These are phyloP conservation scores for Lophochroa leadbeateri DNA, from an alignment of 2,113 vertebrate species.

Conservation along the genomic window DNA sequence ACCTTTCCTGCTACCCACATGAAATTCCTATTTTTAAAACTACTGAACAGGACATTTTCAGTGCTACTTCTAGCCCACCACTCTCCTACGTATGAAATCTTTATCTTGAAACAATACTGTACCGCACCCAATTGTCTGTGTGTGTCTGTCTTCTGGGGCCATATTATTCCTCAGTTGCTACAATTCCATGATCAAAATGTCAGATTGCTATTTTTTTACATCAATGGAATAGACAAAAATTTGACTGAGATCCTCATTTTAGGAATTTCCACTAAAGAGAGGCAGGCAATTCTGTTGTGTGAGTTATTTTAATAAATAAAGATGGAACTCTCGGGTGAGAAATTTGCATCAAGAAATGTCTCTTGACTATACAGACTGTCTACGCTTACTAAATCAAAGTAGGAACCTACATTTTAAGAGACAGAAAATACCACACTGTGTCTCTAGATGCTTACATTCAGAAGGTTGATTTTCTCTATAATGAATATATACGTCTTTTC, in stretches of 20 bases:
- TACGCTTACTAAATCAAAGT: neutral
- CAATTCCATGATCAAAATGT: neutral
- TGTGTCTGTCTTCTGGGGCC: neutral
- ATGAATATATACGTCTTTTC: neutral
- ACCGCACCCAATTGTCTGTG: neutral
- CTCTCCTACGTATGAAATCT: neutral
- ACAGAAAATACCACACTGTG: rapidly evolving
- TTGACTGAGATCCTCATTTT: neutral
- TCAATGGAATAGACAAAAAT: neutral
- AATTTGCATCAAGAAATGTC: neutral
- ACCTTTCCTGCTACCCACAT: neutral
- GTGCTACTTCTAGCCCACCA: neutral
- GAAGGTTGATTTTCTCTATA: neutral
- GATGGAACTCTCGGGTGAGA: neutral
- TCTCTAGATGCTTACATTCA: neutral
- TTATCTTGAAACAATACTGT: neutral
- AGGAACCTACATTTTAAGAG: neutral
- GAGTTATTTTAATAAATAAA: neutral
- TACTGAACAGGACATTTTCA: neutral
- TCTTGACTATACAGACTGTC: neutral
- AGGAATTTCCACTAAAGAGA: neutral
- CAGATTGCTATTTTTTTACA: neutral
- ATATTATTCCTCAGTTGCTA: neutral
- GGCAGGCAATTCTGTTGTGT: neutral
- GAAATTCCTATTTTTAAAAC: neutral